Percentiles rank a stretch among this genome's conserved stretches.
These are phyloP conservation scores for Acleris sparsana DNA, from an alignment of 2,888 invertebrate species.

Conservation along the genomic window DNA sequence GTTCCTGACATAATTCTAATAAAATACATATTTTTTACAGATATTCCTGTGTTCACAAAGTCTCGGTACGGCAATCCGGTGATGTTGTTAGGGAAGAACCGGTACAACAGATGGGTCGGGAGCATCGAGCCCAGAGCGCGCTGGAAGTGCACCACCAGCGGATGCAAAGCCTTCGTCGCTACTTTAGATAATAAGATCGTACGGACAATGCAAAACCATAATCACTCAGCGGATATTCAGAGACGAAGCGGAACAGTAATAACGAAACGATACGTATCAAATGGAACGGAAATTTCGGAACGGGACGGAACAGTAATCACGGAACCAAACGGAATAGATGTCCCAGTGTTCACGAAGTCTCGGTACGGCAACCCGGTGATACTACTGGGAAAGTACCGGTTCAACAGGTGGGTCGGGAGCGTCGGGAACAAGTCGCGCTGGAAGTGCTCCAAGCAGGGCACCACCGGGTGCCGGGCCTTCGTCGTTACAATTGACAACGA, in stretches of 20 bases:
- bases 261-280: too few species aligned
- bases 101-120: constrained; percentile 47
- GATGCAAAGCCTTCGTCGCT: constrained; percentile 47
- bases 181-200: constrained; percentile 41
- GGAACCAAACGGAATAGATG: constrained; percentile 35
- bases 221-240: constrained; percentile 34
- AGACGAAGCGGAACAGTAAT: too few species aligned
- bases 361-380: constrained; percentile 51
- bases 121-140: constrained; percentile 42
- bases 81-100: constrained; percentile 49
- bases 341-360: constrained; percentile 46
- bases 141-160: constrained; percentile 49
- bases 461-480: constrained; percentile 46
- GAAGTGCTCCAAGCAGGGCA: constrained; percentile 45
- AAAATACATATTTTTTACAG: too few species aligned
- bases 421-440: constrained; percentile 45
- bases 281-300: too few species aligned
- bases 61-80: constrained; percentile 52
- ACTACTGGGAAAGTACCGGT: constrained; percentile 49
- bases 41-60: constrained; percentile 39
- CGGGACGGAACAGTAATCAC: too few species aligned
- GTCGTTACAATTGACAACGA: constrained; percentile 41
- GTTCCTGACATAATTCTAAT: too few species aligned
- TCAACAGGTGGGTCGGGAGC: constrained; percentile 45
- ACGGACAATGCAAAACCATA: constrained; percentile 45